Conservation (phyloP, 2,113 vertebrate genomes). For the Pygoscelis antarcticus region DNA sequence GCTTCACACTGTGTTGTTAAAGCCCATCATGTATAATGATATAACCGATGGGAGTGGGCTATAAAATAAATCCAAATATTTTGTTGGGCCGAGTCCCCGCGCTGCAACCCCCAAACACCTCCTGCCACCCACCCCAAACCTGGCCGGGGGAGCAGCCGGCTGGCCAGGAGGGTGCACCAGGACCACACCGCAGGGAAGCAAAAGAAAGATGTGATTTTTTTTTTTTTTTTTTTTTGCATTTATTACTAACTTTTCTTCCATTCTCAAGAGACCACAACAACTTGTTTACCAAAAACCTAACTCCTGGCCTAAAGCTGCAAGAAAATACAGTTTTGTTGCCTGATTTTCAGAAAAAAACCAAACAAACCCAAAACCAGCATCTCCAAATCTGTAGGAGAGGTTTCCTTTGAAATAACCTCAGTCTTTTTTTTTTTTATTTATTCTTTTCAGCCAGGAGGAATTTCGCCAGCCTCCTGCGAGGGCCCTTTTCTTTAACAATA, state of each 20-base stretch:
- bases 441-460: neutral
- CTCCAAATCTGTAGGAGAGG: neutral
- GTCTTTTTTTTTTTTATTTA: neutral
- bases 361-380: accelerated
- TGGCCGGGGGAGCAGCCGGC: accelerated
- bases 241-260: neutral
- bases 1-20: neutral
- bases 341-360: neutral
- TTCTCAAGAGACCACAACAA: neutral
- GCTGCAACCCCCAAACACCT: neutral
- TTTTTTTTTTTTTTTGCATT: neutral
- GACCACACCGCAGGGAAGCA: neutral
- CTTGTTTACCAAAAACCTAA: neutral
- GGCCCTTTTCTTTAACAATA: conserved; percentile 16
- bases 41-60: accelerated
- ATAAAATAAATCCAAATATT: neutral
- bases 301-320: neutral
- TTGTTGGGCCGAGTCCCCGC: accelerated
- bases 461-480: neutral
- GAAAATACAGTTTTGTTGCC: neutral
- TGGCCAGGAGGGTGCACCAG: too few relatives aligned
- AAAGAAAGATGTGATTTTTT: neutral
- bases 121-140: too few relatives aligned
- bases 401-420: neutral
- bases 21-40: neutral